These are phyloP conservation scores for Drosophila yakuba DNA, from an alignment of 1,140 invertebrate species.

Conservation along the genomic window DNA sequence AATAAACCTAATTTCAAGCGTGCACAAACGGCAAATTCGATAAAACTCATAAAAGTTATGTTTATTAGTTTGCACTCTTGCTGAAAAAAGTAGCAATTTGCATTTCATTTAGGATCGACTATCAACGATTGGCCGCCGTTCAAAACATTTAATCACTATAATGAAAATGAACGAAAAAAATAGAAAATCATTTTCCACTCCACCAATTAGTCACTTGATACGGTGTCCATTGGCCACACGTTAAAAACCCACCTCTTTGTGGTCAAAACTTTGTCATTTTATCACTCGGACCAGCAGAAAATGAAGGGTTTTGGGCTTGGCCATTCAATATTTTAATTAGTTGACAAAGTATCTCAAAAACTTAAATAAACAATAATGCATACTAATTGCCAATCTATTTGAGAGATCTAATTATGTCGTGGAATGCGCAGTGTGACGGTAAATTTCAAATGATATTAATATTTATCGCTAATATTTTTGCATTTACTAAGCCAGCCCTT, in stretches of 20 bases:
- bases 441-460: background rate
- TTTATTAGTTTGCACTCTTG: constrained; percentile 57
- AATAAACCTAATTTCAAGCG: constrained; percentile 68
- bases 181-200: constrained; percentile 23
- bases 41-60: constrained; percentile 59
- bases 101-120: constrained; percentile 55
- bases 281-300: background rate
- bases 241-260: constrained; percentile 25
- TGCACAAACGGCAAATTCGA: constrained; percentile 44
- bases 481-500: background rate
- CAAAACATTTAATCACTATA: constrained; percentile 72
- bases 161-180: constrained; percentile 41
- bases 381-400: constrained; percentile 29
- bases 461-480: background rate
- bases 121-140: constrained; percentile 28
- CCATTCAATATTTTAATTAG: constrained; percentile 48
- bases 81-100: constrained; percentile 53
- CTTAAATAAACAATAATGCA: constrained; percentile 41
- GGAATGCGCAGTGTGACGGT: background rate
- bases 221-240: constrained; percentile 19
- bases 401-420: constrained; percentile 5
- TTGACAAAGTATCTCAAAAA: constrained; percentile 32
- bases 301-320: constrained; percentile 16
- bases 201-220: constrained; percentile 41
- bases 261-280: constrained; percentile 23